Percentiles rank a stretch among this genome's conserved stretches.
These are phyloP conservation scores for Dunckerocampus dactyliophorus DNA, from an alignment of 2,113 vertebrate species.

Conservation along the genomic window DNA sequence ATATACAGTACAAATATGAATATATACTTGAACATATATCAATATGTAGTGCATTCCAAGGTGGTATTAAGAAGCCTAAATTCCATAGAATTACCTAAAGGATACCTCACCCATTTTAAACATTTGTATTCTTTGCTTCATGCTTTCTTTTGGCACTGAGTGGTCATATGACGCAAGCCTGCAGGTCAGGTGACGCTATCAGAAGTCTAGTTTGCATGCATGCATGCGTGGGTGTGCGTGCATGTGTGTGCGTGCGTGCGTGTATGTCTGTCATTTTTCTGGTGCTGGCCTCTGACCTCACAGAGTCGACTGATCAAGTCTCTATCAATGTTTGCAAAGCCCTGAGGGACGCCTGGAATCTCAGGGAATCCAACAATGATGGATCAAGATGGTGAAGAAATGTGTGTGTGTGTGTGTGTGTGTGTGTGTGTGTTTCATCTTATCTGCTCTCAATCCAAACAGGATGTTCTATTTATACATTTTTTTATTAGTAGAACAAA, in stretches of 20 bases:
- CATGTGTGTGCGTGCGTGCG: background rate
- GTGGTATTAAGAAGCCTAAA: conserved; percentile 70
- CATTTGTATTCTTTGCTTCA: conserved; percentile 52
- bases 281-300: conserved; percentile 42
- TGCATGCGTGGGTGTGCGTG: background rate
- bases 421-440: conserved; percentile 28
- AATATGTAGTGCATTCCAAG: conserved; percentile 77
- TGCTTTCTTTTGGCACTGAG: conserved; percentile 40
- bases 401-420: conserved; percentile 10
- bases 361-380: conserved; percentile 70
- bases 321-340: conserved; percentile 42
- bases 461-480: conserved; percentile 58
- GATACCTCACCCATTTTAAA: conserved; percentile 63
- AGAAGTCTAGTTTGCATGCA: conserved; percentile 9
- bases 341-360: conserved; percentile 69
- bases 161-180: conserved; percentile 57
- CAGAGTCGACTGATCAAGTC: conserved; percentile 32
- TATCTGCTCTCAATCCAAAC: conserved; percentile 49
- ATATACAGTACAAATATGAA: conserved; percentile 68
- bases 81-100: conserved; percentile 61
- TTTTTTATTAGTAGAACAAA: conserved; percentile 62
- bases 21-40: conserved; percentile 60
- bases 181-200: conserved; percentile 68
- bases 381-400: conserved; percentile 38
- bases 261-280: background rate